These are phyloP conservation scores for Empidonax alnorum DNA, from an alignment of 2,113 vertebrate genomes.

Conservation along the genomic window DNA sequence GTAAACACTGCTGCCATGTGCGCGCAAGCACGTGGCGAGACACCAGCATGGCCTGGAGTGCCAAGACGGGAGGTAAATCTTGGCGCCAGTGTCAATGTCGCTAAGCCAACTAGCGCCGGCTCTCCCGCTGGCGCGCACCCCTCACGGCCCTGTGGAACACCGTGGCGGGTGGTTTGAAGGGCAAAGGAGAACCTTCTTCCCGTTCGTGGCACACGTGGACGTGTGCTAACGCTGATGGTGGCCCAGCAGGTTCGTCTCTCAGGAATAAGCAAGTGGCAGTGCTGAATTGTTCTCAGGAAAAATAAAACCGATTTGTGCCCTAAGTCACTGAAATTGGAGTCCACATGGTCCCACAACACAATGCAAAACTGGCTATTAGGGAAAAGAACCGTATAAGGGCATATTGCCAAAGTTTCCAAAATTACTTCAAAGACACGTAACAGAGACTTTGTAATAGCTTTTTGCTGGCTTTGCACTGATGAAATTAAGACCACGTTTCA, in stretches of 20 bases:
- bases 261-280: not conserved
- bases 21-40: slow-evolving; percentile 66
- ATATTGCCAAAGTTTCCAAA: not conserved
- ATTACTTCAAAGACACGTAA: not conserved
- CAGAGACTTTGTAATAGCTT: not conserved
- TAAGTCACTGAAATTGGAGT: not conserved
- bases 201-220: accelerated
- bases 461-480: slow-evolving; percentile 7
- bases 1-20: slow-evolving; percentile 86
- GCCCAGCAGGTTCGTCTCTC: not conserved
- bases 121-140: not conserved
- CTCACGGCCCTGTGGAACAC: not conserved
- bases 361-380: not conserved
- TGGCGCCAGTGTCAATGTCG: slow-evolving; percentile 45
- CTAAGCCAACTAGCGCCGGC: not conserved
- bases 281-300: not conserved
- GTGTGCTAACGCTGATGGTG: not conserved
- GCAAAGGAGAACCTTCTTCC: not conserved
- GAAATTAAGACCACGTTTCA: slow-evolving; percentile 3
- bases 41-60: slow-evolving; percentile 57
- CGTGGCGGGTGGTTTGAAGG: not conserved
- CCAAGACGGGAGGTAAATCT: slow-evolving; percentile 71
- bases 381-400: not conserved
- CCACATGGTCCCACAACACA: not conserved
- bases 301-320: not conserved